Conservation (phyloP, 2,888 invertebrate genomes). For the Tachystola acroxantha region DNA sequence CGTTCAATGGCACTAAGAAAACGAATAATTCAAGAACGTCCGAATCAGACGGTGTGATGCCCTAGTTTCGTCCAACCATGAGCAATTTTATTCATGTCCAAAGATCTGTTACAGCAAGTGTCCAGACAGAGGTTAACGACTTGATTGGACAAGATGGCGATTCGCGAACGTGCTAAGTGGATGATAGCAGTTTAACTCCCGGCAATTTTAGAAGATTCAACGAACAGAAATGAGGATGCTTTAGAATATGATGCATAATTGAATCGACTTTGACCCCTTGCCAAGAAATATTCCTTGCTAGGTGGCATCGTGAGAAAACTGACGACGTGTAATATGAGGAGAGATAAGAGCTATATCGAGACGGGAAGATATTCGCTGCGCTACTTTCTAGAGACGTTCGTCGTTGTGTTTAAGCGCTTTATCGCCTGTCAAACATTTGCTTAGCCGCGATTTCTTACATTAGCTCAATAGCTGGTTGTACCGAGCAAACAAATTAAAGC, state of each 20-base stretch:
- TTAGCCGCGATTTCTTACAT: slow-evolving; percentile 54
- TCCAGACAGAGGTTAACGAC: slow-evolving; percentile 61
- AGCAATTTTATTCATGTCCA: slow-evolving; percentile 3
- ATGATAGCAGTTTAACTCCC: slow-evolving; percentile 54
- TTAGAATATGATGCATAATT: slow-evolving; percentile 10
- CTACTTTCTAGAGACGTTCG: slow-evolving; percentile 43
- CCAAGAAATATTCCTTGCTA: slow-evolving; percentile 8
- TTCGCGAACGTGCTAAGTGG: slow-evolving; percentile 67
- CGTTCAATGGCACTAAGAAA: background rate
- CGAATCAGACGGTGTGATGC: slow-evolving; percentile 11
- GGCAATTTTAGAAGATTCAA: slow-evolving; percentile 30
- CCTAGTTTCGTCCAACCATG: slow-evolving; percentile 13
- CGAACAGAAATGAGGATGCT: slow-evolving; percentile 11
- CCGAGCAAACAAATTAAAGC: slow-evolving; percentile 28
- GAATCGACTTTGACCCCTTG: slow-evolving; percentile 11
- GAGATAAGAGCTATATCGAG: slow-evolving; percentile 52
- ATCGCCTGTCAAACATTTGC: slow-evolving; percentile 59
- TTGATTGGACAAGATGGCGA: slow-evolving; percentile 68
- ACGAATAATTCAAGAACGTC: slow-evolving; percentile 13
- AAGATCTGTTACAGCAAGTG: slow-evolving; percentile 20
- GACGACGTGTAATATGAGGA: slow-evolving; percentile 23
- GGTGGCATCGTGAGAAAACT: slow-evolving; percentile 30
- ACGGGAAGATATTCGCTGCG: slow-evolving; percentile 34
- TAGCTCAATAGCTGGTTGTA: slow-evolving; percentile 17
- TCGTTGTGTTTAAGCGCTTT: slow-evolving; percentile 41